Base-by-base conservation (phyloP, 2,888 invertebrate genomes). In the Eupeodes luniger region DNA sequence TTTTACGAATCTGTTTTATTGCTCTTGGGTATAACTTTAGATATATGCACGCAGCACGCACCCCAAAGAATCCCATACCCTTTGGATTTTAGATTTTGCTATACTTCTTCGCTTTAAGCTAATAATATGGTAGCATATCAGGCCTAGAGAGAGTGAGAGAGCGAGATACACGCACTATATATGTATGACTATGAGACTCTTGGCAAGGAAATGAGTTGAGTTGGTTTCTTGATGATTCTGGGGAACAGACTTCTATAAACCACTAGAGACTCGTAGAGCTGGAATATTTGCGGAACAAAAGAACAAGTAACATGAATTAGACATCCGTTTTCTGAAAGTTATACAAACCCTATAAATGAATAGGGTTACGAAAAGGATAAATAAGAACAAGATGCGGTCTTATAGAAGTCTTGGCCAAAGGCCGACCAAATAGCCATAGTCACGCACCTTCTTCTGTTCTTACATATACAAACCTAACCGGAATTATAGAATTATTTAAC, bases 1-100 rank as follows among this genome's bases (percentile, higher is more conserved):
- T 85, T 88, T 88, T 88, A 88, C 81, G 88, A 85, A 88, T 88
- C 88, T 78, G 77, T 81, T 88, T 88, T 85, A 88, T 85, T 78
- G 69, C 81, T 62, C 10, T 55, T 47, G 47, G 14, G 11, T 57
- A 62, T 80, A 74, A 72, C 47, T 74, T 85, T 69, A 72, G 85
- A 69, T 81, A 81, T 66, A 27, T 27, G 27, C 27, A 27, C 27
- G 27, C 27, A 27, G 40, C 85, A 85, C 85, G 85, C 85, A 88
- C 77, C 83, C 70, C 44, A 14, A 36, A 79, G 75, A 76, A 40
- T 34, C 27, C 64, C 47, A 57, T 27, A 27, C 27, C 19, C 55
- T 62, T 55, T 27, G 12, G 10, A 16, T 47, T 53, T 10, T 72
- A 11, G 14, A 53, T 2, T 27, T 27, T 27, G 27, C 27, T 27